Evolutionary conservation across 2,113 vertebrate species (phyloP).

Genomic region (Hippolais icterina): DNA sequence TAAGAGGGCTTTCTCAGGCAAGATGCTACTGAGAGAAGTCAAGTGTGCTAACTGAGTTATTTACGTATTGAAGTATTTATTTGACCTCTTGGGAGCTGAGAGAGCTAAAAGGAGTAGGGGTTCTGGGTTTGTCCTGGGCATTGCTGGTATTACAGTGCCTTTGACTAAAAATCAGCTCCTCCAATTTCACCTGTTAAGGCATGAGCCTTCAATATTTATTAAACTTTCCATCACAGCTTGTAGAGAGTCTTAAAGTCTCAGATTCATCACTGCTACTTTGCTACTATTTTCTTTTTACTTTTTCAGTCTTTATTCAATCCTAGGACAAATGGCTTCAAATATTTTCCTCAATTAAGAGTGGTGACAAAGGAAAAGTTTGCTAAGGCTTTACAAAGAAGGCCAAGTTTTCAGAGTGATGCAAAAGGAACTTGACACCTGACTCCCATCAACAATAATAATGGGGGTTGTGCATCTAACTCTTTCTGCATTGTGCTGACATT

Average conservation of each 20-base stretch:
- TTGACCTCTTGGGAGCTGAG: neutral
- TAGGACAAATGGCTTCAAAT: neutral
- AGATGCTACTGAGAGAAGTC: neutral
- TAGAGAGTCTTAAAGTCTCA: neutral
- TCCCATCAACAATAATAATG: constrained; percentile 39
- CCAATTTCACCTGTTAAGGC: neutral
- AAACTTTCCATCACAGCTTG: neutral
- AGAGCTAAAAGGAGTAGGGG: neutral
- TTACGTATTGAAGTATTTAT: neutral
- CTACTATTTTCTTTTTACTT: neutral
- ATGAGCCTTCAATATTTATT: neutral
- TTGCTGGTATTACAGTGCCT: neutral
- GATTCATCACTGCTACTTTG: neutral
- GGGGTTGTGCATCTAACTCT: constrained; percentile 13
- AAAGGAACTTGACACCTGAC: constrained; percentile 23
- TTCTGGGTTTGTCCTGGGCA: neutral
- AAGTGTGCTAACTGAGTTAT: neutral
- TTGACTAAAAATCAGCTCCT: neutral
- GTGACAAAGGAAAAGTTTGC: constrained; percentile 19
- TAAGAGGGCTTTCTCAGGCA: neutral
- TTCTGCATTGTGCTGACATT: constrained; percentile 37
- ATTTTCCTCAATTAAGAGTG: neutral
- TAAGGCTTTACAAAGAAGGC: neutral
- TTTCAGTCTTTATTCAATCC: neutral
- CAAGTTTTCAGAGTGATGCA: constrained; percentile 25